These are phyloP conservation scores for Phyllotreta striolata DNA, from an alignment of 2,888 invertebrate genomes.

Conservation along the genomic window DNA sequence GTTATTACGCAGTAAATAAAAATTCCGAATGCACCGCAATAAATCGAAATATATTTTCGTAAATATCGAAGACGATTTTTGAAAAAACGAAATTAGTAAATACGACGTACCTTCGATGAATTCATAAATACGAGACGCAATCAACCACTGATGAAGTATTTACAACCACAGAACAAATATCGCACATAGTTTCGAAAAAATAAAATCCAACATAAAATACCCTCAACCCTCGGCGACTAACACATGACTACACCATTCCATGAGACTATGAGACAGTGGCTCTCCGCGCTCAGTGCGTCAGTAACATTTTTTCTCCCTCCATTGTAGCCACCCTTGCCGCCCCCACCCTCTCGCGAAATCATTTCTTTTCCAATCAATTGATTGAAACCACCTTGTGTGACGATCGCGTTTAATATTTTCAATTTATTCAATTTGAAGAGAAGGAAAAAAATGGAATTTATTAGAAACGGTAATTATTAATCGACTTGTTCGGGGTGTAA, in stretches of 20 bases:
- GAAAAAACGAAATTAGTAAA: too few relatives aligned
- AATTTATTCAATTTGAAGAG: slow-evolving; percentile 21
- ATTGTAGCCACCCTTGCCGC: slow-evolving; percentile 19
- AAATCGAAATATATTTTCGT: too few relatives aligned
- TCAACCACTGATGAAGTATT: neutral
- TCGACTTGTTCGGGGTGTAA: slow-evolving; percentile 1
- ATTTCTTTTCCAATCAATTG: slow-evolving; percentile 22
- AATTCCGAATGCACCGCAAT: too few relatives aligned
- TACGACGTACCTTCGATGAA: too few relatives aligned
- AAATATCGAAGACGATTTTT: too few relatives aligned
- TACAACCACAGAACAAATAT: neutral
- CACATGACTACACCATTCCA: slow-evolving; percentile 27
- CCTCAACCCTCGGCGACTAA: slow-evolving; percentile 7
- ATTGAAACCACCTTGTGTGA: slow-evolving; percentile 26
- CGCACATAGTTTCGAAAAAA: slow-evolving; percentile 9
- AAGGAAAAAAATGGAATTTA: slow-evolving; percentile 15
- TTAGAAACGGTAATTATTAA: slow-evolving; percentile 19
- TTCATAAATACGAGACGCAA: neutral
- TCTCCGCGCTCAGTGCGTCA: slow-evolving; percentile 17
- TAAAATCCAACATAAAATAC: slow-evolving; percentile 2
- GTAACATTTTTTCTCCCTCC: slow-evolving; percentile 28
- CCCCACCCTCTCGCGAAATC: slow-evolving; percentile 21
- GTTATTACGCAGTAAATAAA: too few relatives aligned
- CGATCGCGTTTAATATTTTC: slow-evolving; percentile 23
- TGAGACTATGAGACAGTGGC: slow-evolving; percentile 4